phyloP scores from a whole-genome alignment of 92 coral and sea anemone species.

The Phenganax marumi region DNA sequence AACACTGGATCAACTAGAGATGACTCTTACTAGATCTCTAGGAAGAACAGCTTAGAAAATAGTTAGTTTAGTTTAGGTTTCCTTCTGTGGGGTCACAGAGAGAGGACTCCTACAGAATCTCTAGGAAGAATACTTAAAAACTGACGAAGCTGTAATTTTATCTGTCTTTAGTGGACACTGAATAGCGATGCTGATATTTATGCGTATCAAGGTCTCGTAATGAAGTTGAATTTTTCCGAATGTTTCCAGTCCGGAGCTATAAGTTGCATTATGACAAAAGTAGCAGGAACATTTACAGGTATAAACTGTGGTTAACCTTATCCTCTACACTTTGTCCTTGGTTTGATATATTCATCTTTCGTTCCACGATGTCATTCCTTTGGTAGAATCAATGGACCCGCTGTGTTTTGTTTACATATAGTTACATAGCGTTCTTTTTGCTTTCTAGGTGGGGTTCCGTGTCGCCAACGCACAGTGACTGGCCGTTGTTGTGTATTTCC shows the following conservation, averaged over 20 bases:
- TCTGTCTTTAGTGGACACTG: constrained; percentile 22
- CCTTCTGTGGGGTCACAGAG: no score
- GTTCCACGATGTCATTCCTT: background rate
- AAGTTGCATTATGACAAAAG: constrained; percentile 19
- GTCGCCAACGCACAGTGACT: constrained; percentile 19
- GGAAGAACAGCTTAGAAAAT: no score
- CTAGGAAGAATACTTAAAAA: no score
- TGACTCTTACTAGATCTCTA: no score
- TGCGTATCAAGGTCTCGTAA: constrained; percentile 24
- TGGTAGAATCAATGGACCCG: background rate
- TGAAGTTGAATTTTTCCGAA: constrained; percentile 5
- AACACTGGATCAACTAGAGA: no score
- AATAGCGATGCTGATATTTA: background rate
- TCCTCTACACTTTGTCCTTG: background rate
- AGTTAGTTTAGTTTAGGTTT: no score
- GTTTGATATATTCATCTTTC: background rate
- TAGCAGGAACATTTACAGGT: constrained; percentile 32
- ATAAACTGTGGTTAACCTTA: background rate
- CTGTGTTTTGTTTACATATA: background rate
- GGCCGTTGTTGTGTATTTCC: constrained; percentile 30
- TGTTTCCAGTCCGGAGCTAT: constrained; percentile 1
- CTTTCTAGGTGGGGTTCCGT: background rate
- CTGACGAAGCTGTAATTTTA: no score
- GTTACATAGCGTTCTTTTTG: background rate
- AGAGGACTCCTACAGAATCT: no score